Base-by-base conservation (phyloP, 2,888 invertebrate genomes). In the Drosophila recens region DNA sequence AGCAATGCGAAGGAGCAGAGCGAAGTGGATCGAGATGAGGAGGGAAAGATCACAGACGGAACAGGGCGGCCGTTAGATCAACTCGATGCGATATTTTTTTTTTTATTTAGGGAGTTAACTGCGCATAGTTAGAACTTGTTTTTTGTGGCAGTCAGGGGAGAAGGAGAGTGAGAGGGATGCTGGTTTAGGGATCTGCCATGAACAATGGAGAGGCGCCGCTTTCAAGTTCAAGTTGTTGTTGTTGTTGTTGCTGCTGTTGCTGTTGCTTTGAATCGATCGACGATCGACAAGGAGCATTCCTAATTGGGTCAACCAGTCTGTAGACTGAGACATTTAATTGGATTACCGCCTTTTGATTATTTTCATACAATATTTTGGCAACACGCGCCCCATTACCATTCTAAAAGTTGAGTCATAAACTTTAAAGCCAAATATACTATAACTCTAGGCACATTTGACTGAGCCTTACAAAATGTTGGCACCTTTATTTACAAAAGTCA, bases 321-420 rank as follows among this genome's bases (percentile, higher is more conserved):
- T 17, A 49, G 77, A 58, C 65, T 58, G 63, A 79, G 75, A 72
- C 77, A 80, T 88, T 89, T 91, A 90, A 90, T 91, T 91, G 90
- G 91, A 89, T 90, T 90, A 88, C 90, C 91, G 91, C 90, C 89
- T 88, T 88, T 90, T 87, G 77, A 90, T 91, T 91, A 82, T 58
- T 33, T 49, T 49, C 52, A 49, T 46, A 30, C 30, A 30, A 30
- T 30, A 58, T 72, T 76, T 77, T 74, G 67, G 70, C 69, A 81
- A 82, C 85, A 74, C 80, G 88, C 82, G 79, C 58, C 70, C 30
- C 6, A 23, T 23, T 23, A 4, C 4, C 20, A 53, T 20, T 9
- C 15, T 13, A 42, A 43, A 20, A 36, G 57, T 72, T 73, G 70
- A 72, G 43, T 84, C 72, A 77, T 57, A 36, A 54, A 68, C 48